Conservation (phyloP, 2,888 invertebrate genomes). For the Athrips mouffetella region DNA sequence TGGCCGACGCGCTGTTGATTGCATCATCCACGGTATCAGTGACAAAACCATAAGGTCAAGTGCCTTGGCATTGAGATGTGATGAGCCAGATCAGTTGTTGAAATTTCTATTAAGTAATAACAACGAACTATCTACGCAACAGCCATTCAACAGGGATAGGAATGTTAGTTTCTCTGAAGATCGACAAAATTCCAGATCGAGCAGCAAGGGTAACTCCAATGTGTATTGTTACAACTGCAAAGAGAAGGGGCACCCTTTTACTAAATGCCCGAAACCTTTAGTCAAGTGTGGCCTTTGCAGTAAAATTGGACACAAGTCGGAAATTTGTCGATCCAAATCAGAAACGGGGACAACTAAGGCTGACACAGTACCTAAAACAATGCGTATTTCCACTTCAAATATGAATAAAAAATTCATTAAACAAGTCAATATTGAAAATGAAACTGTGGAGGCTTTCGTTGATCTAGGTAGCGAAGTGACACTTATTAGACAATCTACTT, state of each 20-base stretch:
- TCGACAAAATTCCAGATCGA: not conserved
- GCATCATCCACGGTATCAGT: conserved; percentile 21
- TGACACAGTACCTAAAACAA: not conserved
- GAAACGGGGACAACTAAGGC: not conserved
- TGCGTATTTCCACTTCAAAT: not conserved
- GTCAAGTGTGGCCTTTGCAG: not conserved
- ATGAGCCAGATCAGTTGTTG: conserved; percentile 16
- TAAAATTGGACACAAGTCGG: not conserved
- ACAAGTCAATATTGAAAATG: not conserved
- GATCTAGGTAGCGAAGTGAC: conserved; percentile 22
- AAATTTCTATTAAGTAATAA: conserved; percentile 1
- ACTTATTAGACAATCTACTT: conserved; percentile 8
- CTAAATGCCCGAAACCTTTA: not conserved
- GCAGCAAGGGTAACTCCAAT: not conserved
- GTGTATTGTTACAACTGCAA: conserved; percentile 2
- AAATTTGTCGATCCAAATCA: not conserved
- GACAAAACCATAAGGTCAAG: conserved; percentile 22
- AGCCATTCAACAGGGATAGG: not conserved
- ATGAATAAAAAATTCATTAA: conserved; percentile 13
- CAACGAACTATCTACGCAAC: not conserved
- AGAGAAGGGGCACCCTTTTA: not conserved
- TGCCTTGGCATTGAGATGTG: conserved; percentile 22
- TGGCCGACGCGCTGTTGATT: conserved; percentile 16
- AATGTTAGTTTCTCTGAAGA: too few relatives aligned
- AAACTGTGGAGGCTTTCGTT: conserved; percentile 14